A percentile compares a stretch with the other conserved stretches of the same genome.
Conservation (phyloP, 2,797 vertebrate species). For the Pachyuromys duprasi region DNA sequence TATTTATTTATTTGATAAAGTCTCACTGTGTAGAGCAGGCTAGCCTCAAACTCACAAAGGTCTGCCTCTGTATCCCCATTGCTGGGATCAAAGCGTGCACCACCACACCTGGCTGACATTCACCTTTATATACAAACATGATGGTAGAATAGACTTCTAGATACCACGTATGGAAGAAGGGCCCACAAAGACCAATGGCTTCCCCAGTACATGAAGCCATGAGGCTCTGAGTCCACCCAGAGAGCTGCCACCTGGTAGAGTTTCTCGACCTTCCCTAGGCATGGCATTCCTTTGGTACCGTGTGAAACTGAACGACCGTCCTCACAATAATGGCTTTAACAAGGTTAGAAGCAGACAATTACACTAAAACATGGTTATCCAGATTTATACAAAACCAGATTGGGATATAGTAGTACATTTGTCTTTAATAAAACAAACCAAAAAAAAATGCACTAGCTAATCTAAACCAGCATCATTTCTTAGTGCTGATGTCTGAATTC, state of each 20-base stretch:
- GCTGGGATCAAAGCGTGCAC: neutral
- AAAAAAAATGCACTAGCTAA: neutral
- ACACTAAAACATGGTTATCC: neutral
- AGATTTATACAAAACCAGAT: constrained; percentile 6
- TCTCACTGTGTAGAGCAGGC: neutral
- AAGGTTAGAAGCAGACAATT: neutral
- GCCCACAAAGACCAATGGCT: neutral
- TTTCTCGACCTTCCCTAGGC: neutral
- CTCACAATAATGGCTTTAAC: neutral
- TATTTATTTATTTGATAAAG: neutral
- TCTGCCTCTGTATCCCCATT: neutral
- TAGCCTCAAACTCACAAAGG: neutral
- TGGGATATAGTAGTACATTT: neutral
- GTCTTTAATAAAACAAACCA: neutral
- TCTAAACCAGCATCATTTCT: neutral
- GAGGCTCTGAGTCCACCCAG: neutral
- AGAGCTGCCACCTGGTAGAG: neutral
- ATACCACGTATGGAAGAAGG: neutral
- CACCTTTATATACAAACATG: neutral
- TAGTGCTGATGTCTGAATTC: neutral
- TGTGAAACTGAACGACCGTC: neutral
- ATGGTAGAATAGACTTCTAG: neutral
- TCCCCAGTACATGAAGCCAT: neutral
- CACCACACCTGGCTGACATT: neutral
- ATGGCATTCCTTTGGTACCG: neutral